Conservation (phyloP, 2,797 vertebrate genomes). For the Micromesistius poutassou region DNA sequence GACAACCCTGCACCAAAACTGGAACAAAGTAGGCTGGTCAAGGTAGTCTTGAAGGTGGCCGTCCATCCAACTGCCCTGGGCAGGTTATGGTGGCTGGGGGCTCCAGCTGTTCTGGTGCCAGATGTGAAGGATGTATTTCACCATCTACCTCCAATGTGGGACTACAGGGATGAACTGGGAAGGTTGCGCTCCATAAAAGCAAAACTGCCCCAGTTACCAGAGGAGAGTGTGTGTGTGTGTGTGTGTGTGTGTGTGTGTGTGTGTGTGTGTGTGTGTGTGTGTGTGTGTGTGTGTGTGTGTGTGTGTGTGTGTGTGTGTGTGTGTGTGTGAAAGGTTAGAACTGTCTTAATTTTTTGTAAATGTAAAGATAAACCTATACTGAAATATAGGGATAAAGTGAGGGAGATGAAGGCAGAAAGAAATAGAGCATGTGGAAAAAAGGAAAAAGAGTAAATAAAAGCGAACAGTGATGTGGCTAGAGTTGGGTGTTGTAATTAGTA, state of each 20-base stretch:
- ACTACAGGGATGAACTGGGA: neutral
- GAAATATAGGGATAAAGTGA: too few species aligned
- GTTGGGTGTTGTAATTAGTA: too few species aligned
- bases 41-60: neutral
- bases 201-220: too few species aligned
- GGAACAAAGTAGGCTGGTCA: neutral
- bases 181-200: too few species aligned
- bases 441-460: too few species aligned
- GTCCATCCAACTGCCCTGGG: neutral
- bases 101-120: neutral
- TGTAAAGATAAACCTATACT: too few species aligned
- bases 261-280: neutral
- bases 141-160: neutral
- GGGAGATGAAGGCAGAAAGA: too few species aligned
- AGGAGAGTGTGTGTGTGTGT: neutral
- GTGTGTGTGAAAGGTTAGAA: too few species aligned
- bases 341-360: too few species aligned
- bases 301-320: conserved; percentile 1
- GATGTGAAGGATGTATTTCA: neutral
- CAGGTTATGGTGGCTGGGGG: too few species aligned
- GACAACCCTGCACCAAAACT: neutral
- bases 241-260: conserved; percentile 2
- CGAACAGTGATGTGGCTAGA: too few species aligned
- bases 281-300: neutral
- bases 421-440: too few species aligned